Evolutionary conservation across 2,888 invertebrate genomes (phyloP), one percentile per base, ranked within the genome.

Genomic region (Schrankia costaestrigalis): DNA sequence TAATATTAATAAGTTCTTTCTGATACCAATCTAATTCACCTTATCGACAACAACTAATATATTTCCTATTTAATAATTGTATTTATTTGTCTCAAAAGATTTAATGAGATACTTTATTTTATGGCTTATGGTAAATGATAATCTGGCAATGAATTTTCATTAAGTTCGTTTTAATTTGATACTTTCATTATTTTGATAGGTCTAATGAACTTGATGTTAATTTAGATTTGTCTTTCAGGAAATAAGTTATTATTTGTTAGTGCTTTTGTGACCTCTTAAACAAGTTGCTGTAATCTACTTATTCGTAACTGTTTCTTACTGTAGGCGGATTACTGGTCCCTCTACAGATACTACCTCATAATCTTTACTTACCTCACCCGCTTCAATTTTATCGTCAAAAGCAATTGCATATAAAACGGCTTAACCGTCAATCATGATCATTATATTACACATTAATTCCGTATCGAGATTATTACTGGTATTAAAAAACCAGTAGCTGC

Each of bases 71-170:
- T 37, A 41, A 32, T 36, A 33, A 41, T 38, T 30, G 37, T 46
- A 36, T 53, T 38, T 54, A 57, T 53, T 57, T 59, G 48, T 61
- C 43, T 56, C 41, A 33, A n/a, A 29, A 43, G 28, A 44, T 47
- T 46, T 38, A 43, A 49, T 43, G 48, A 32, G 40, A 52, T 47
- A 51, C 38, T 36, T 50, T 46, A 17, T 30, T 35, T 52, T 55
- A 59, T 49, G 38, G 36, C 31, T 35, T 37, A 49, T 51, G 51
- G 45, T 23, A 52, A 55, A 59, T 60, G 48, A 50, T 45, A 38
- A 60, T 64, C 63, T 56, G 28, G 31, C 34, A 48, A 55, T 41
- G 46, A 45, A 52, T 46, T 45, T 44, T 15, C 17, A 15, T 15
- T 40, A 41, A 34, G 45, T 28, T 30, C 23, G 12, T 37, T 40